phyloP scores from a whole-genome alignment of 2,888 invertebrate species.

The Caenorhabditis sulstoni region DNA sequence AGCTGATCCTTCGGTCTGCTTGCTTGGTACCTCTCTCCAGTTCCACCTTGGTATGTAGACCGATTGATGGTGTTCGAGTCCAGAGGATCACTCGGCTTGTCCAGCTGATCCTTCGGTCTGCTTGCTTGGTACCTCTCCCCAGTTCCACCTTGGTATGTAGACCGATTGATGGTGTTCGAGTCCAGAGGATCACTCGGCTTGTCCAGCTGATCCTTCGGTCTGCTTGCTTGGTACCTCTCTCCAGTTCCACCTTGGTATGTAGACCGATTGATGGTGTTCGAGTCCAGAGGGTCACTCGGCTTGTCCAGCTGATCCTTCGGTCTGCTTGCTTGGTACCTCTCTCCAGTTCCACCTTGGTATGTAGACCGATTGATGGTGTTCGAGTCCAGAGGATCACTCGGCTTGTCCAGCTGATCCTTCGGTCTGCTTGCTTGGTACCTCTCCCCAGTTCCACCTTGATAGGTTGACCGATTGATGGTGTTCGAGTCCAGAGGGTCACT shows the following conservation, averaged over 20 bases:
- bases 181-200: conserved; percentile 14
- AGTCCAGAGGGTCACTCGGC: conserved; percentile 13
- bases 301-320: conserved; percentile 20
- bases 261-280: conserved; percentile 16
- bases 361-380: conserved; percentile 22
- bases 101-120: conserved; percentile 16
- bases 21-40: conserved; percentile 18
- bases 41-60: conserved; percentile 26
- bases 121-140: conserved; percentile 20
- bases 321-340: conserved; percentile 15
- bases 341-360: conserved; percentile 27
- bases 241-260: conserved; percentile 31
- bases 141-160: conserved; percentile 25
- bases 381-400: conserved; percentile 12
- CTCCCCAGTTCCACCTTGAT: conserved; percentile 27
- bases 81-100: conserved; percentile 10
- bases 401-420: conserved; percentile 17
- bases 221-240: conserved; percentile 12
- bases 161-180: conserved; percentile 20
- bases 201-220: conserved; percentile 22
- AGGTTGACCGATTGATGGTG: conserved; percentile 25
- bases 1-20: conserved; percentile 18
- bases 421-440: conserved; percentile 19
- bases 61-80: conserved; percentile 27
- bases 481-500: conserved; percentile 11